Evolutionary conservation across 2,113 vertebrate genomes (phyloP), one percentile per base, ranked within the genome.

Genomic region (Hemiscyllium ocellatum): DNA sequence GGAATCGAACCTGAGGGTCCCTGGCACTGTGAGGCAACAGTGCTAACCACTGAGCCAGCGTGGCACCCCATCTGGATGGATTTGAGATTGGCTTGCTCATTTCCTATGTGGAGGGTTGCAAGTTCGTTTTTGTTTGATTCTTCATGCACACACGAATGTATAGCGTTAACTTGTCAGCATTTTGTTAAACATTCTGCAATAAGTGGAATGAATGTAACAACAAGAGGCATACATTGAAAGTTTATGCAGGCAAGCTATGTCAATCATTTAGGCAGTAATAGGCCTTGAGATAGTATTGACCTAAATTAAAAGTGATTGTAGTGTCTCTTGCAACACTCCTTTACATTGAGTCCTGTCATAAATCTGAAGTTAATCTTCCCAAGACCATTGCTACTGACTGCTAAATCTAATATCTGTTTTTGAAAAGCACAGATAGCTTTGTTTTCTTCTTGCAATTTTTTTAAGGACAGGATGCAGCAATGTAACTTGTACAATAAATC

Each of bases 231-330:
- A 66, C 33, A 37, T 66, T 37, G 61, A 93, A 17, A 37, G 65
- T 66, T 91, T 91, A 91, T 37, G 33, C 89, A 91, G 61, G 17
- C 33, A 66, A 66, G 89, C 56, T n/a, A 15, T 90, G 50, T 20
- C 56, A 66, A 91, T 91, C 33, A 61, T n/a, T 91, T 37, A 17
- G 61, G 33, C 89, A 91, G 65, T n/a, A 91, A 91, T 37, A 37
- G 65, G 89, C 89, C 89, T 65, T 66, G 56, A 91, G 89, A 91
- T 66, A n/a, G 56, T 37, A 91, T 65, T 91, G 89, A 91, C 61
- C 89, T 91, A 91, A 91, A 91, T 91, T 37, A 65, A 91, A 91
- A n/a, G 29, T 91, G 89, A 91, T 91, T 65, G 89, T 20, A 3
- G 29, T 61, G n/a, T 61, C 56, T 66, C 89, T 91, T 7, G 89